phyloP scores from a whole-genome alignment of 2,888 invertebrate species.

The Agrypnus murinus region DNA sequence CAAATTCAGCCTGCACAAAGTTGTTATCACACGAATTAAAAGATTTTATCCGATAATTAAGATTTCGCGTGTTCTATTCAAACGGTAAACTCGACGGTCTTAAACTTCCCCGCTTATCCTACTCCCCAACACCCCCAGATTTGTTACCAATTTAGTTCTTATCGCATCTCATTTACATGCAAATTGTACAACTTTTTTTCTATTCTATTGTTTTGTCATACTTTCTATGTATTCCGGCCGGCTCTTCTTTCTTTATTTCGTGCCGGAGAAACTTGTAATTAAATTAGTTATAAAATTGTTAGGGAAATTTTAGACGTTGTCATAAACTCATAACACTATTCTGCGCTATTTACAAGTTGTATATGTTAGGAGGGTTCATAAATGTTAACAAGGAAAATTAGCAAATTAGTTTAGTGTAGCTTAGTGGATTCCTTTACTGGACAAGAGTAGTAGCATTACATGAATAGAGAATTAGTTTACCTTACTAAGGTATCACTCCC shows the following conservation, averaged over 20 bases:
- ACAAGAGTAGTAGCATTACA: conserved; percentile 21
- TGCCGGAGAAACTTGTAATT: no score
- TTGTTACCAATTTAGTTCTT: conserved; percentile 15
- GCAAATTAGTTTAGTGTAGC: conserved; percentile 23
- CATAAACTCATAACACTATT: no score
- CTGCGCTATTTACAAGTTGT: no score
- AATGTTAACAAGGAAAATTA: conserved; percentile 29
- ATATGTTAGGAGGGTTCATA: background rate
- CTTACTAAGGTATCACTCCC: conserved; percentile 12
- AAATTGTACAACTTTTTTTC: conserved; percentile 4
- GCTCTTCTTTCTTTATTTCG: no score
- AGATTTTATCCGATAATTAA: conserved; percentile 15
- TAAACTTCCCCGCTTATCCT: background rate
- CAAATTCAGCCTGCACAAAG: background rate
- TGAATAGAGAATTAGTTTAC: conserved; percentile 32
- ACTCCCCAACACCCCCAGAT: background rate
- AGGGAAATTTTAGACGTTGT: no score
- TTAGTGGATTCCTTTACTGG: conserved; percentile 12
- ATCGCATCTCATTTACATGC: conserved; percentile 9
- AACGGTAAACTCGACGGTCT: background rate
- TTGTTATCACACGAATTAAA: background rate
- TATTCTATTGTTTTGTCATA: no score
- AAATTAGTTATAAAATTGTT: no score
- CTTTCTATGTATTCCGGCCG: no score
- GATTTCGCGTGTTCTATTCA: conserved; percentile 3